These are phyloP conservation scores for Garra rufa DNA, from an alignment of 2,113 vertebrate genomes.

Conservation along the genomic window DNA sequence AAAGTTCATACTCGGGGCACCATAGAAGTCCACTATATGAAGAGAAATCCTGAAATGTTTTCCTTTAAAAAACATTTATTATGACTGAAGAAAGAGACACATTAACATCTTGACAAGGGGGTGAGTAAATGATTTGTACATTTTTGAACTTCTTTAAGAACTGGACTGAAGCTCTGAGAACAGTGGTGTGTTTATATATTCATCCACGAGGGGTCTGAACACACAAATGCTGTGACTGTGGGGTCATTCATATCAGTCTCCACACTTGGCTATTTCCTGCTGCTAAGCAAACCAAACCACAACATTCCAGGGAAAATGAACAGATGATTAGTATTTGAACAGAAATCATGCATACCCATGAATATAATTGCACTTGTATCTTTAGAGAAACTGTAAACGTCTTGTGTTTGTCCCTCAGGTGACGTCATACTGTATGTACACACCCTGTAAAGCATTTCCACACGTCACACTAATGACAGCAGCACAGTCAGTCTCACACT, in stretches of 20 bases:
- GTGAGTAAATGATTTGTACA: too few species aligned
- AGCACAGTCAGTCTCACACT: slow-evolving; percentile 16
- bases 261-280: slow-evolving; percentile 31
- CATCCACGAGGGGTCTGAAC: slow-evolving; percentile 31
- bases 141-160: too few species aligned
- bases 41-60: too few species aligned
- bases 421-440: not conserved
- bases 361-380: not conserved
- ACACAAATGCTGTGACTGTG: slow-evolving; percentile 26
- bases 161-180: not conserved
- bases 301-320: not conserved
- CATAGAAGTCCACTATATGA: too few species aligned
- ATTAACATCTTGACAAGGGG: too few species aligned
- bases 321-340: not conserved
- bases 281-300: slow-evolving; percentile 28
- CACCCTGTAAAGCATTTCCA: not conserved
- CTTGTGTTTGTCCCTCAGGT: not conserved
- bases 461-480: not conserved
- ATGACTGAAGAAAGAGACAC: too few species aligned
- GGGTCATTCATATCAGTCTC: slow-evolving; percentile 41
- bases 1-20: too few species aligned
- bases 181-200: slow-evolving; percentile 16
- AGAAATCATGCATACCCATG: not conserved
- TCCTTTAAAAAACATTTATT: too few species aligned
- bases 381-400: not conserved